A percentile compares a stretch with the other conserved stretches of the same genome.
Conservation (phyloP, 2,888 invertebrate species). For the Lochmaea crataegi region DNA sequence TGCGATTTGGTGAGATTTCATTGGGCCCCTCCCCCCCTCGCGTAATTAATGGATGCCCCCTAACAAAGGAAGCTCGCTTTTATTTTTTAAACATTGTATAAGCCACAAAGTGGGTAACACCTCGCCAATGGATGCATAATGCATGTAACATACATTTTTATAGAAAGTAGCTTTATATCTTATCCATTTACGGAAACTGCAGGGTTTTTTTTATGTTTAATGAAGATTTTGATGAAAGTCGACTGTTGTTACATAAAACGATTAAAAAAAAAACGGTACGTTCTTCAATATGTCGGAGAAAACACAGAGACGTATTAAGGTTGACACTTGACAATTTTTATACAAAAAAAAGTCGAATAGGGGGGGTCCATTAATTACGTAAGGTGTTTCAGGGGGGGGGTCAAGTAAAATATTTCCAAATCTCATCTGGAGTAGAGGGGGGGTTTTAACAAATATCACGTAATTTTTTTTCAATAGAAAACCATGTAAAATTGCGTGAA, state of each 20-base stretch:
- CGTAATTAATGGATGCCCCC: too few species aligned
- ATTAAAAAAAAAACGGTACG: not conserved
- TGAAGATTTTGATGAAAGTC: constrained; percentile 7
- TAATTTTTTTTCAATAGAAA: too few species aligned
- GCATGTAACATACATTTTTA: constrained; percentile 10
- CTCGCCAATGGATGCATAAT: constrained; percentile 14
- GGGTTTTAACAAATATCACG: too few species aligned
- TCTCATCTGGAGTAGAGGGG: too few species aligned
- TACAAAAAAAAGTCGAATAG: not conserved
- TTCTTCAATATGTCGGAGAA: not conserved
- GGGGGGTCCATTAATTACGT: too few species aligned
- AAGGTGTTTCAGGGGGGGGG: too few species aligned
- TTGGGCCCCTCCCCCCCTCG: too few species aligned
- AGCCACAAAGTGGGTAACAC: not conserved
- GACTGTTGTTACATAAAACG: not conserved
- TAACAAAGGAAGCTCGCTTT: too few species aligned
- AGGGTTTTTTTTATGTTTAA: not conserved
- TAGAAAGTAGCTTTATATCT: constrained; percentile 6
- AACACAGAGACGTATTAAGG: not conserved
- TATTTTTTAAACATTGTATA: not conserved
- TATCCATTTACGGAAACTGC: constrained; percentile 3
- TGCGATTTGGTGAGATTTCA: too few species aligned
- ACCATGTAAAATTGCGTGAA: too few species aligned
- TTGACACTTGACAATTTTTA: not conserved
- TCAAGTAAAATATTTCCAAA: too few species aligned